A percentile compares a stretch with the other conserved stretches of the same genome.
These are phyloP conservation scores for Desoria tigrina DNA, from an alignment of 2,888 invertebrate genomes.

Conservation along the genomic window DNA sequence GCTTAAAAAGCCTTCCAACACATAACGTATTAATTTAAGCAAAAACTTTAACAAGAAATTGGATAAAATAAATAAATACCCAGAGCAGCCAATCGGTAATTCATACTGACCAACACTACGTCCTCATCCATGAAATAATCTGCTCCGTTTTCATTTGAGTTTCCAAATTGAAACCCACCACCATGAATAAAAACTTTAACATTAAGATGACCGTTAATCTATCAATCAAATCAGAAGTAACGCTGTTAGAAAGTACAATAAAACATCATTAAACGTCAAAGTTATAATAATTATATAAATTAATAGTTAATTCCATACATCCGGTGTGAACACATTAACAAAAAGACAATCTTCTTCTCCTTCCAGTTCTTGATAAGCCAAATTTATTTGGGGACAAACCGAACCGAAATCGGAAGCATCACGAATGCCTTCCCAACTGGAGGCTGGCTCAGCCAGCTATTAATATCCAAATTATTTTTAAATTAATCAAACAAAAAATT, in stretches of 20 bases:
- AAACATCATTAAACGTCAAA: not conserved
- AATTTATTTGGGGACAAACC: conserved; percentile 37
- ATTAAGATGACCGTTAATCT: conserved; percentile 17
- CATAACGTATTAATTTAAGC: too few species aligned
- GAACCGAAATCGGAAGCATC: conserved; percentile 33
- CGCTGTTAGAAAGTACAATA: not conserved
- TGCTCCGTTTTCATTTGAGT: conserved; percentile 35
- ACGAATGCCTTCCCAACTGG: conserved; percentile 30
- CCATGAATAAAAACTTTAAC: conserved; percentile 34
- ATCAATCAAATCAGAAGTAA: not conserved
- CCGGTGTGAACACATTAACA: conserved; percentile 40
- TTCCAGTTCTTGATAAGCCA: conserved; percentile 10
- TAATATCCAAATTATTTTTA: not conserved
- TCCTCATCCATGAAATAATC: conserved; percentile 36
- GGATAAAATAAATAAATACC: conserved; percentile 12
- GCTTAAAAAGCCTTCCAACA: conserved; percentile 33
- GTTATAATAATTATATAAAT: not conserved
- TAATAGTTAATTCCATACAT: conserved; percentile 22
- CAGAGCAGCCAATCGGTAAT: conserved; percentile 26
- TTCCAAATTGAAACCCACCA: conserved; percentile 35
- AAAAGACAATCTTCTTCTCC: conserved; percentile 41
- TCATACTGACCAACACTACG: conserved; percentile 29
- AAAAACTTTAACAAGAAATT: too few species aligned
- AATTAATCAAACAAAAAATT: not conserved
- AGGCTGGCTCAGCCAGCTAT: conserved; percentile 30